Evolutionary conservation across 2,797 vertebrate genomes (phyloP).

Genomic region (Coregonus suidteri): DNA sequence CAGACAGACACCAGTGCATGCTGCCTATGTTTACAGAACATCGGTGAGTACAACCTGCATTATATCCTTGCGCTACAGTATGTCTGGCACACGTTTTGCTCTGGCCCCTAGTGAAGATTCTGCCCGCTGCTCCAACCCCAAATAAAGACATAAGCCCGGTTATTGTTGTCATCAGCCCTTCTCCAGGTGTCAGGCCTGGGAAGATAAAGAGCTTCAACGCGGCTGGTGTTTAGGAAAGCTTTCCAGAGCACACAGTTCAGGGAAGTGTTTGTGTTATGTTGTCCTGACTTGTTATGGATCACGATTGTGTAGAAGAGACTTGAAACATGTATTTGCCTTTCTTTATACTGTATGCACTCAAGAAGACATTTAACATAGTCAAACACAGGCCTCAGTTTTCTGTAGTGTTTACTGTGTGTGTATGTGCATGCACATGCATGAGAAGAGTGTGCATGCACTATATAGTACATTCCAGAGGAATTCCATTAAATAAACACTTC

Average conservation of each 20-base stretch:
- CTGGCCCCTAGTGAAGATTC: slow-evolving; percentile 46
- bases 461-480: background rate
- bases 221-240: slow-evolving; percentile 72
- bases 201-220: slow-evolving; percentile 61
- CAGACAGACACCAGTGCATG: slow-evolving; percentile 14
- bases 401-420: slow-evolving; percentile 19
- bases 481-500: background rate
- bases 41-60: slow-evolving; percentile 54
- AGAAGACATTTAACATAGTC: slow-evolving; percentile 19
- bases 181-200: slow-evolving; percentile 63
- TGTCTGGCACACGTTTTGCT: slow-evolving; percentile 52
- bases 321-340: slow-evolving; percentile 56
- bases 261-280: slow-evolving; percentile 72
- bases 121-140: slow-evolving; percentile 65
- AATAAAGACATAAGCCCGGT: slow-evolving; percentile 75
- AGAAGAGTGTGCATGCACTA: background rate
- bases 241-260: slow-evolving; percentile 69
- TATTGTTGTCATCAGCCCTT: slow-evolving; percentile 67
- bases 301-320: slow-evolving; percentile 47
- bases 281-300: slow-evolving; percentile 57
- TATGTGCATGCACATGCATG: background rate
- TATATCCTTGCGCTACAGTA: slow-evolving; percentile 55
- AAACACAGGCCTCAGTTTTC: background rate
- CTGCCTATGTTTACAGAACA: slow-evolving; percentile 72
- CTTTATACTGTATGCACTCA: slow-evolving; percentile 35